phyloP scores from a whole-genome alignment of 2,797 vertebrate genomes.

The Enteromius viviparus region DNA sequence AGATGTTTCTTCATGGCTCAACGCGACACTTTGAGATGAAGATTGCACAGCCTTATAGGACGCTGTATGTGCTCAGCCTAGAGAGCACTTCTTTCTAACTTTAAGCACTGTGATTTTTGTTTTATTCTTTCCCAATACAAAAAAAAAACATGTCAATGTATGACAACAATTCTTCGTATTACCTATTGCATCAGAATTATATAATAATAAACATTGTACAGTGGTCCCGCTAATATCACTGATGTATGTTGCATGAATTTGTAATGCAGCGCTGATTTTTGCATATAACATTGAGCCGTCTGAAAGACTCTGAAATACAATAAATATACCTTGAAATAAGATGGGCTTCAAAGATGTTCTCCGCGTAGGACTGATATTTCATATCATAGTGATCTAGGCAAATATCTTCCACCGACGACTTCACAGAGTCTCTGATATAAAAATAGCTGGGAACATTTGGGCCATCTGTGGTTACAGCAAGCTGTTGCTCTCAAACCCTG shows the following conservation, averaged over 20 bases:
- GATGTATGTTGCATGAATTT: slow-evolving; percentile 32
- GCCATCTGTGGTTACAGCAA: slow-evolving; percentile 29
- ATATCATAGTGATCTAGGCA: background rate
- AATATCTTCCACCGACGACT: slow-evolving; percentile 5
- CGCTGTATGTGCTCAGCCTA: slow-evolving; percentile 1
- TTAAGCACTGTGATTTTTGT: slow-evolving; percentile 55
- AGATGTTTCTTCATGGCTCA: slow-evolving; percentile 10
- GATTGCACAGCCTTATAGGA: slow-evolving; percentile 11
- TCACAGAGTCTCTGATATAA: slow-evolving; percentile 27
- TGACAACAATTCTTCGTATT: slow-evolving; percentile 45
- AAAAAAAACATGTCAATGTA: slow-evolving; percentile 37
- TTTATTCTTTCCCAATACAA: slow-evolving; percentile 20
- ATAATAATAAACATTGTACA: slow-evolving; percentile 48
- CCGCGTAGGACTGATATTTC: background rate
- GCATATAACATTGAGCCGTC: slow-evolving; percentile 10
- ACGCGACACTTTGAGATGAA: slow-evolving; percentile 9
- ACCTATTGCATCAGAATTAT: slow-evolving; percentile 34
- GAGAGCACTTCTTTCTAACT: slow-evolving; percentile 37
- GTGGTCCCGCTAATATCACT: slow-evolving; percentile 32
- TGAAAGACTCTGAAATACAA: slow-evolving; percentile 33
- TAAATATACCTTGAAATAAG: slow-evolving; percentile 10
- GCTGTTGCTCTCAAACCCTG: slow-evolving; percentile 25
- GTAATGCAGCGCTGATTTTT: slow-evolving; percentile 27
- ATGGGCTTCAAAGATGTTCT: background rate
- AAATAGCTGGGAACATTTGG: slow-evolving; percentile 34